These are phyloP conservation scores for Pavo muticus DNA, from an alignment of 2,113 vertebrate genomes.

Conservation along the genomic window DNA sequence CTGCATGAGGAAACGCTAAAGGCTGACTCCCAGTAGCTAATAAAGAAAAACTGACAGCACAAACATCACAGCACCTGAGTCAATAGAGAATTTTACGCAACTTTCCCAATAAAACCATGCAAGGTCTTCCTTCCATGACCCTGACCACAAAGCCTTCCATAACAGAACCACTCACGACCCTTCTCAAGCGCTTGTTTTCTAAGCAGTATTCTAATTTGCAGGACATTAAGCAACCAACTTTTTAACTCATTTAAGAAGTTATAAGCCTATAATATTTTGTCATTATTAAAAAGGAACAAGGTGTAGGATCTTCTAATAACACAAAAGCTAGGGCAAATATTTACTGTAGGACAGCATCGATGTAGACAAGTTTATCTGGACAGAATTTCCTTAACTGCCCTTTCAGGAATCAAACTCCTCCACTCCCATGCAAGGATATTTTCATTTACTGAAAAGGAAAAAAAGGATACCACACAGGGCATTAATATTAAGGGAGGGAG, in stretches of 20 bases:
- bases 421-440: background rate
- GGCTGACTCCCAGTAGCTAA: constrained; percentile 4
- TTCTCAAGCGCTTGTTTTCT: constrained; percentile 20
- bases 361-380: background rate
- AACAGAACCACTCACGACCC: constrained; percentile 45
- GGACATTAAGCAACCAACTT: background rate
- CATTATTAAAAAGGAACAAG: background rate
- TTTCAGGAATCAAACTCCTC: background rate
- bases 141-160: background rate
- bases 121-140: constrained; percentile 41
- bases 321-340: background rate
- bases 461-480: background rate
- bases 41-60: constrained; percentile 37
- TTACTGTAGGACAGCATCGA: background rate
- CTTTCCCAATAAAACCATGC: constrained; percentile 38
- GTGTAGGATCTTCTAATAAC: background rate
- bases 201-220: constrained; percentile 38
- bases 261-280: background rate
- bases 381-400: background rate
- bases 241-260: background rate
- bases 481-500: background rate
- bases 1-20: background rate
- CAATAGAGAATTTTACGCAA: constrained; percentile 63
- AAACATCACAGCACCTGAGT: constrained; percentile 65
- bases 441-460: background rate